A percentile compares a stretch with the other conserved stretches of the same genome.
Evolutionary conservation across 2,888 invertebrate genomes (phyloP).

Genomic region (Cheilosia vulpina): DNA sequence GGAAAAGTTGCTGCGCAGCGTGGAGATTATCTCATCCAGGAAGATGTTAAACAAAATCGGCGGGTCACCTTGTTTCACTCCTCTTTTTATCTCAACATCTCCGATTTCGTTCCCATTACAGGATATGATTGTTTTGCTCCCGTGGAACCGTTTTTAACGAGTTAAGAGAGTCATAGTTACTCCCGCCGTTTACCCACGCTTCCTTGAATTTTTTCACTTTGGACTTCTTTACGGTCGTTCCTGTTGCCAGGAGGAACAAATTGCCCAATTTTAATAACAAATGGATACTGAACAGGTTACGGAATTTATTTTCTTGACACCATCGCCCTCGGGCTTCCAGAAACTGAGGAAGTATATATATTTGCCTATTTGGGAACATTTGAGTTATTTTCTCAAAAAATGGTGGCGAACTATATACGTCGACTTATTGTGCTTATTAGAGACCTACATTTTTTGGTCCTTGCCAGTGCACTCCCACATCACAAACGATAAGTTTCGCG

Average conservation of each 20-base stretch:
- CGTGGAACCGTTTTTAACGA: neutral
- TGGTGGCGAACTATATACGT: neutral
- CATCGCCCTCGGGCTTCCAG: neutral
- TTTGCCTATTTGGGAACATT: neutral
- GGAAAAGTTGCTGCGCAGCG: neutral
- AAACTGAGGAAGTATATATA: neutral
- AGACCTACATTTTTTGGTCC: neutral
- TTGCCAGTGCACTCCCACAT: slow-evolving; percentile 10
- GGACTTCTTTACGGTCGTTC: too few species aligned
- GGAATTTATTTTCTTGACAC: neutral
- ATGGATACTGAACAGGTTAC: too few species aligned
- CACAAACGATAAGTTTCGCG: neutral
- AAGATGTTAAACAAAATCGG: slow-evolving; percentile 5
- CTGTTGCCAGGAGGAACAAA: too few species aligned
- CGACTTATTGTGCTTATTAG: neutral
- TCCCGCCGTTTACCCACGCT: too few species aligned
- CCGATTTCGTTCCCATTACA: neutral
- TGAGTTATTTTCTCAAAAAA: neutral
- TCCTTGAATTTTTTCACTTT: too few species aligned
- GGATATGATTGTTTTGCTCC: neutral
- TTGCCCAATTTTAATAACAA: too few species aligned
- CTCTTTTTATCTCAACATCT: neutral
- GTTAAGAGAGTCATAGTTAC: too few species aligned
- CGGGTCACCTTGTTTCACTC: slow-evolving; percentile 21
- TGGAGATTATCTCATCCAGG: neutral